phyloP scores from a whole-genome alignment of 2,113 vertebrate species.

The Podarcis cretensis region DNA sequence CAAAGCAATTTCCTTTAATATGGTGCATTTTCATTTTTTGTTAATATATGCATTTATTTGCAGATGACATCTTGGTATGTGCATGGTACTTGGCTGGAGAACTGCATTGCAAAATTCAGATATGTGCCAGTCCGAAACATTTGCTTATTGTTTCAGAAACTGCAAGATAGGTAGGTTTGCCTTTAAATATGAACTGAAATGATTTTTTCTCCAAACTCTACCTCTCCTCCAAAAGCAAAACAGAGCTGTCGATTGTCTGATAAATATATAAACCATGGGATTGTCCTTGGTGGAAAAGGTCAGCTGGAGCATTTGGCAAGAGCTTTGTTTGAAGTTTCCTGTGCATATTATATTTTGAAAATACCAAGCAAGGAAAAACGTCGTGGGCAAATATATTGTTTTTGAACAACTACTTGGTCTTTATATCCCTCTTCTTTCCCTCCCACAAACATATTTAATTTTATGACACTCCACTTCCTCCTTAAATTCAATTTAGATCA shows the following conservation, averaged over 20 bases:
- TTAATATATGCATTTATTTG: too few relatives aligned
- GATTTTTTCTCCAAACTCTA: too few relatives aligned
- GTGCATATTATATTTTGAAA: constrained; percentile 31
- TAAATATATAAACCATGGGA: not conserved
- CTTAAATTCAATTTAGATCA: not conserved
- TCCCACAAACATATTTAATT: not conserved
- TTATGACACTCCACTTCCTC: not conserved
- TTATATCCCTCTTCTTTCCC: not conserved
- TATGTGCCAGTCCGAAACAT: too few relatives aligned
- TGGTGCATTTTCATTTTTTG: too few relatives aligned
- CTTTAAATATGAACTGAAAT: too few relatives aligned
- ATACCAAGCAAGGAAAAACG: constrained; percentile 20
- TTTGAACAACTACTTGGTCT: not conserved
- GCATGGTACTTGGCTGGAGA: too few relatives aligned
- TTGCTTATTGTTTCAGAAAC: too few relatives aligned
- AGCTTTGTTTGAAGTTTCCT: constrained; percentile 16
- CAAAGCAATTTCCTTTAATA: too few relatives aligned
- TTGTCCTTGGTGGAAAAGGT: not conserved
- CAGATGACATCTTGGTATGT: too few relatives aligned
- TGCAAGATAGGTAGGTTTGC: too few relatives aligned
- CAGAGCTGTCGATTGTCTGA: not conserved
- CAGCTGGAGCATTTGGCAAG: not conserved
- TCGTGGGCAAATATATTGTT: not conserved
- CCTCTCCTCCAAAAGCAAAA: not conserved
- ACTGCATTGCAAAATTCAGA: too few relatives aligned